A percentile compares a stretch with the other conserved stretches of the same genome.
These are phyloP conservation scores for Anoura caudifer DNA, from an alignment of 2,113 vertebrate genomes.

Conservation along the genomic window DNA sequence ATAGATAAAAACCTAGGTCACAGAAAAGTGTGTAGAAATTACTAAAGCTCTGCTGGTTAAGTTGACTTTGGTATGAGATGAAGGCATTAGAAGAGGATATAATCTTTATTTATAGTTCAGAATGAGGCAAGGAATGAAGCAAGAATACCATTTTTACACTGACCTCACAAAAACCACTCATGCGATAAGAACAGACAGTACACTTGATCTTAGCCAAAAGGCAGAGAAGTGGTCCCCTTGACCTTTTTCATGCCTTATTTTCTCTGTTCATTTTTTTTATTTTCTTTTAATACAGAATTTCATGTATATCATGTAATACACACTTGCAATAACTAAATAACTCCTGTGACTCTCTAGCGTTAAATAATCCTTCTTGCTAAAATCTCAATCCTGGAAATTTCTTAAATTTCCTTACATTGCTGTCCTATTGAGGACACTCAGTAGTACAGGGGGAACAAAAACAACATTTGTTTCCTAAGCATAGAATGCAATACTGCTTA, in stretches of 20 bases:
- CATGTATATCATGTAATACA: background rate
- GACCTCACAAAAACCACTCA: background rate
- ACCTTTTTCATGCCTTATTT: background rate
- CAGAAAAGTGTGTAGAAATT: background rate
- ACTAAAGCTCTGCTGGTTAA: background rate
- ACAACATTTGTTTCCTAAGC: background rate
- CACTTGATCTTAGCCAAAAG: no score
- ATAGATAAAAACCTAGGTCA: background rate
- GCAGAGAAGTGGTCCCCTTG: no score
- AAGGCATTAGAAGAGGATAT: background rate
- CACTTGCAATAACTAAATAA: background rate
- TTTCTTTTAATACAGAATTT: background rate
- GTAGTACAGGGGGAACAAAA: background rate
- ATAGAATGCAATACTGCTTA: background rate
- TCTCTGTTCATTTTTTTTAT: background rate
- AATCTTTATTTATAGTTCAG: background rate
- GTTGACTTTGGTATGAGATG: background rate
- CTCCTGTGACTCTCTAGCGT: background rate
- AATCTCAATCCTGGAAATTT: background rate
- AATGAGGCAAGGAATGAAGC: background rate
- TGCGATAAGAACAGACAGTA: no score
- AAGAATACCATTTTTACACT: background rate
- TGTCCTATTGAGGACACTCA: background rate
- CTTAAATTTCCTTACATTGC: background rate
- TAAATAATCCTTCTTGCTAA: background rate